A percentile compares a stretch with the other conserved stretches of the same genome.
Conservation (phyloP, 2,797 vertebrate species). For the Takifugu ocellatus region DNA sequence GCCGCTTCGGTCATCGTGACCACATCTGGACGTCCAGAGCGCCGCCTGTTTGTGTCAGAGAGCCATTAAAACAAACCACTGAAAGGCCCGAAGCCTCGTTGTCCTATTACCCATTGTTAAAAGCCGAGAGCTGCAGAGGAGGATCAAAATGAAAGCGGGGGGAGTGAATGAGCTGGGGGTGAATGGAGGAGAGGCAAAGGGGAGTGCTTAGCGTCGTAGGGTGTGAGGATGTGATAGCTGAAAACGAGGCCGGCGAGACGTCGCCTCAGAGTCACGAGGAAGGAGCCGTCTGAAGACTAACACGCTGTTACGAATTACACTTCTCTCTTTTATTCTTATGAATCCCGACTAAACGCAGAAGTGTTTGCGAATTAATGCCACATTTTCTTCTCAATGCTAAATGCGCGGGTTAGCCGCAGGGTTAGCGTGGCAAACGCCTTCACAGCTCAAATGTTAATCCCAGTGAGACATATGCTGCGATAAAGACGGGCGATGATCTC, state of each 20-base stretch:
- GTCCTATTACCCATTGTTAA: too few species aligned
- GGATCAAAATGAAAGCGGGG: neutral
- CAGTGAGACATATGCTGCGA: too few species aligned
- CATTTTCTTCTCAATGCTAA: too few species aligned
- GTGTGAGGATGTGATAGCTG: constrained; percentile 19
- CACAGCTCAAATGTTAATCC: too few species aligned
- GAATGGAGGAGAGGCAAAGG: neutral
- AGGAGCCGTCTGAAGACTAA: neutral
- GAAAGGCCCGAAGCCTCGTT: too few species aligned
- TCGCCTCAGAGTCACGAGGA: constrained; percentile 1
- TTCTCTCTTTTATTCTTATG: too few species aligned
- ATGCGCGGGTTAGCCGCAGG: too few species aligned
- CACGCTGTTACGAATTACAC: neutral
- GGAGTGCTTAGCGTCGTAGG: constrained; percentile 17
- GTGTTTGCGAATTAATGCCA: too few species aligned
- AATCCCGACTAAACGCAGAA: too few species aligned
- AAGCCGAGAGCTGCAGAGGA: neutral
- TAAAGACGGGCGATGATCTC: too few species aligned
- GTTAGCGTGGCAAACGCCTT: too few species aligned
- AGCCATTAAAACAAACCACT: neutral
- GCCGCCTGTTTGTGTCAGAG: neutral
- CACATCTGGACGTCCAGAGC: neutral
- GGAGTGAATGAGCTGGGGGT: constrained; percentile 1
- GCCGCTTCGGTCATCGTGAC: neutral
- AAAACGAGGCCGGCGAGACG: constrained; percentile 13